Evolutionary conservation across 2,797 vertebrate genomes (phyloP).

Genomic region (Rhincodon typus): DNA sequence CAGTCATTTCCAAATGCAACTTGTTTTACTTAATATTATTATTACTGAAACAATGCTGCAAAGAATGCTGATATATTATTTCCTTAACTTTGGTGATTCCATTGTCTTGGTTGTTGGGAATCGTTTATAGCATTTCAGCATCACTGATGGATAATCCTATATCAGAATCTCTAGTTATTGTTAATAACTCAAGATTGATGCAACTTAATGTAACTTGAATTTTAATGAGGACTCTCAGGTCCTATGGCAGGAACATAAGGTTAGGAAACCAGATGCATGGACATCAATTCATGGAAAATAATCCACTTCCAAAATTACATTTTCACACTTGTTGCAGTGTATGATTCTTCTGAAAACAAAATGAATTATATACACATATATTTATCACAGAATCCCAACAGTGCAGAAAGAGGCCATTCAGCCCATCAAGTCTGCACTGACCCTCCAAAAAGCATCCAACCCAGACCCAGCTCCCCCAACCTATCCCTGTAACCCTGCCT

Average conservation of each 20-base stretch:
- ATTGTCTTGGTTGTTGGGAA: neutral
- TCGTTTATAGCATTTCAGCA: neutral
- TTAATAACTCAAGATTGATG: neutral
- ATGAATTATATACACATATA: neutral
- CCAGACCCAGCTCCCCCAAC: too few species aligned
- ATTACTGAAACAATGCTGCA: neutral
- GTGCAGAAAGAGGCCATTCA: too few species aligned
- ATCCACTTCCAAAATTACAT: neutral
- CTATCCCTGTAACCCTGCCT: too few species aligned
- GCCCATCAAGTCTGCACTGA: too few species aligned
- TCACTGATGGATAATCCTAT: neutral
- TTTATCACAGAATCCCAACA: too few species aligned
- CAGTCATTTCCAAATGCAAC: too few species aligned
- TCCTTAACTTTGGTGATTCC: neutral
- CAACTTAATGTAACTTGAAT: neutral
- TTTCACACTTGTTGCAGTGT: neutral
- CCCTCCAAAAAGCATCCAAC: too few species aligned
- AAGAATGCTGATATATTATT: neutral
- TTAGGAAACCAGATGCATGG: neutral
- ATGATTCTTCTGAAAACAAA: neutral
- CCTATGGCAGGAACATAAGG: neutral
- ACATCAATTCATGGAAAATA: neutral
- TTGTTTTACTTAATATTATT: neutral
- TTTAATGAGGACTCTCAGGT: neutral
- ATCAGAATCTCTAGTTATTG: neutral